Evolutionary conservation across 2,888 invertebrate species (phyloP).

Genomic region (Dryomyza anilis): DNA sequence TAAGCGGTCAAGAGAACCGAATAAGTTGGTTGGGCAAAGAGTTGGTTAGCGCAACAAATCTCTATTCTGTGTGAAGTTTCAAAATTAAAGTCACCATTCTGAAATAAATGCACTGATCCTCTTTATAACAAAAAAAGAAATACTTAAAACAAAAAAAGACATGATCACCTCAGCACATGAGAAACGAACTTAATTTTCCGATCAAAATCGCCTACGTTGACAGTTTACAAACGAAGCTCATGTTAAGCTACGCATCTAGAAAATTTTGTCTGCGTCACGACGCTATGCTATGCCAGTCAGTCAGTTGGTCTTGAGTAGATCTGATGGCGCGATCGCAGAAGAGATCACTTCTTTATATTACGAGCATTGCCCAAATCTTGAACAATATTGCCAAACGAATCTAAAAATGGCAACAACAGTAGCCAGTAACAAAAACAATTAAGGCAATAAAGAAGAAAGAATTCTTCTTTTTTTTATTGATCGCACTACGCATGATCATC

Average conservation of each 20-base stretch:
- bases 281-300: constrained; percentile 4
- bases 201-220: constrained; percentile 38
- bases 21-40: too few species aligned
- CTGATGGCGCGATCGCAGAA: too few species aligned
- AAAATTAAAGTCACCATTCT: too few species aligned
- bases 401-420: constrained; percentile 26
- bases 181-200: constrained; percentile 38
- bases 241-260: constrained; percentile 36
- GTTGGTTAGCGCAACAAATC: too few species aligned
- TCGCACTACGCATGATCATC: background rate
- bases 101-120: background rate
- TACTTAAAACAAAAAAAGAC: too few species aligned
- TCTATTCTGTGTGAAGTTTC: too few species aligned
- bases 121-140: too few species aligned
- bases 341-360: too few species aligned
- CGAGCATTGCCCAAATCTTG: constrained; percentile 26
- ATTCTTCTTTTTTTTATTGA: background rate
- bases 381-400: constrained; percentile 25
- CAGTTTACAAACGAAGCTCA: constrained; percentile 37
- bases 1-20: too few species aligned
- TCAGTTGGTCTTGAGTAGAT: too few species aligned
- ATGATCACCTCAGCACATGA: too few species aligned
- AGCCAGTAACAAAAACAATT: background rate
- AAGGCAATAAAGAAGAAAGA: background rate
- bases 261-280: constrained; percentile 28